Evolutionary conservation across 2,888 invertebrate species (phyloP).

Genomic region (Parnassius orleans): DNA sequence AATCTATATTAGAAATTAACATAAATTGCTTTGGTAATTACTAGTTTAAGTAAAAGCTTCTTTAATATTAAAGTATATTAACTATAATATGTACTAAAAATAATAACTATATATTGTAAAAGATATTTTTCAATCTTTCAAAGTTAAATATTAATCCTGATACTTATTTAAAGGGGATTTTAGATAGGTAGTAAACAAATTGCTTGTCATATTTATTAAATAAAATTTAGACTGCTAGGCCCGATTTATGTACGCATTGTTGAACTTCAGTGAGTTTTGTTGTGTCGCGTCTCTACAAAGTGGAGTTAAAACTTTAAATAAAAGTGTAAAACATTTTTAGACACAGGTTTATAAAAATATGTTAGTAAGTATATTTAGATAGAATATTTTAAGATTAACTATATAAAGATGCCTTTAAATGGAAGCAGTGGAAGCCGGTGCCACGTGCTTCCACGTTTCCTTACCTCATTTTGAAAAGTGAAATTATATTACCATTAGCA

Average conservation of each 20-base stretch:
- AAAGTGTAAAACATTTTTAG: conserved; percentile 15
- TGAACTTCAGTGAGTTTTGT: conserved; percentile 16
- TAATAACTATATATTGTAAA: neutral
- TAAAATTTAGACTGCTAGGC: conserved; percentile 21
- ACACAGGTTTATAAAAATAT: conserved; percentile 20
- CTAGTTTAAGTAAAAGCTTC: too few relatives aligned
- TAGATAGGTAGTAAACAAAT: conserved; percentile 17
- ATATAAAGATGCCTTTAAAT: conserved; percentile 13
- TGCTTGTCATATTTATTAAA: conserved; percentile 10
- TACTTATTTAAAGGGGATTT: neutral
- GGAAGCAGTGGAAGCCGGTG: neutral
- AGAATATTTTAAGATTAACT: conserved; percentile 14
- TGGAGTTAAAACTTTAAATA: conserved; percentile 16
- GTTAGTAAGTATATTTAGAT: conserved; percentile 21
- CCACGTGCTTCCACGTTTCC: conserved; percentile 5
- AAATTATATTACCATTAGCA: neutral
- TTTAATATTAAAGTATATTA: neutral
- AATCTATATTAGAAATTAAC: conserved; percentile 9
- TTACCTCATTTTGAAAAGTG: neutral
- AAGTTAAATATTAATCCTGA: too few relatives aligned
- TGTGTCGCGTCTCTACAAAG: conserved; percentile 19
- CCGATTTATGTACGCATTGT: conserved; percentile 9
- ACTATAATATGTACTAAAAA: neutral
- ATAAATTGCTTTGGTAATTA: neutral
- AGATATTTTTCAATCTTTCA: conserved; percentile 11